Conservation (phyloP, 2,797 vertebrate genomes). For the Sphenodon punctatus region DNA sequence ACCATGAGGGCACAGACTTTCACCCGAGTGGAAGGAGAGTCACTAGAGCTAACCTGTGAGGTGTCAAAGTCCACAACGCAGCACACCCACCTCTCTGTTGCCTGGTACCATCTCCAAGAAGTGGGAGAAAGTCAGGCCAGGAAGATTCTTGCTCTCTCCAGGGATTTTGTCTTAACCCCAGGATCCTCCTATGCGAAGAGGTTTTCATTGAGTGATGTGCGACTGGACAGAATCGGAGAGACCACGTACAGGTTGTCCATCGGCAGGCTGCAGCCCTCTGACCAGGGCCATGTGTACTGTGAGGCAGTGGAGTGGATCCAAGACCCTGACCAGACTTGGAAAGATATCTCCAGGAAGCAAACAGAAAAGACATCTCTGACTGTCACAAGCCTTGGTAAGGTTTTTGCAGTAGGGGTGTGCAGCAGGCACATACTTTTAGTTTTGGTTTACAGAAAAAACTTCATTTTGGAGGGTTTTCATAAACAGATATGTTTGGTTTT, state of each 20-base stretch:
- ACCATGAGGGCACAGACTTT: conserved; percentile 61
- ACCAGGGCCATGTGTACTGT: conserved; percentile 71
- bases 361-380: conserved; percentile 36
- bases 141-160: conserved; percentile 71
- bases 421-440: no score
- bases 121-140: background rate
- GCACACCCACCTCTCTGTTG: conserved; percentile 90
- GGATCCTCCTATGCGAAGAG: conserved; percentile 54
- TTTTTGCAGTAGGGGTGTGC: background rate
- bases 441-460: no score
- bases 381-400: conserved; percentile 74
- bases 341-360: conserved; percentile 74
- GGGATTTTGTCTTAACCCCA: conserved; percentile 66
- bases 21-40: conserved; percentile 74
- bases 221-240: conserved; percentile 62
- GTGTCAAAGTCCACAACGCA: conserved; percentile 85
- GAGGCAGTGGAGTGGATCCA: conserved; percentile 75
- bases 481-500: no score
- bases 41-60: conserved; percentile 80
- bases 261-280: background rate
- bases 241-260: conserved; percentile 62
- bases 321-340: conserved; percentile 74
- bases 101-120: conserved; percentile 80
- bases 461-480: no score
- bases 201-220: conserved; percentile 45